Evolutionary conservation across 2,888 invertebrate species (phyloP), one percentile per base, ranked within the genome.

Genomic region (Metellina segmentata): DNA sequence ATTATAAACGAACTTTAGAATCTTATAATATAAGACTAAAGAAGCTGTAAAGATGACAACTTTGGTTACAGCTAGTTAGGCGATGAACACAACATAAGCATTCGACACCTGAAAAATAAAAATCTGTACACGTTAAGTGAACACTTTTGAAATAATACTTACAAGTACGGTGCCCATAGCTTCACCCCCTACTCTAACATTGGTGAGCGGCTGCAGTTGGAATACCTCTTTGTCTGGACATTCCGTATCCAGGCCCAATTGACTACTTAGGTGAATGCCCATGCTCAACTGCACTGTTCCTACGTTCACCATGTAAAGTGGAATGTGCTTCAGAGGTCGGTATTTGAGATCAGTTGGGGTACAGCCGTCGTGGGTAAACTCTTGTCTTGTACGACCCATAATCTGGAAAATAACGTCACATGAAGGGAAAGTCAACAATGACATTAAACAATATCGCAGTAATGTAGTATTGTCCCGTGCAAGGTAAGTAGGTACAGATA

Each of bases 161-260:
- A 93, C 92, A 9, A 93, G 69, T 6, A 93, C 89, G n/a, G 86
- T 93, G 19, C 92, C 93, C 11, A 91, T 52, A 16, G 93, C 93
- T 86, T 93, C 93, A 49, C 93, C 93, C 4, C 89, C 93, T 2
- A 93, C 81, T 20, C 92, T 72, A 13, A 93, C 91, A 16, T 74
- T 81, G 0, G 93, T 89, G 20, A 92, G 78, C 0, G 93, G 93
- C 52, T 78, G 34, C 48, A 93, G n/a, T 13, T 79, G 69, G 20
- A 89, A 93, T 6, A 78, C 74, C 1, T 90, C 89, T 71, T 72
- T 19, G 1, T 74, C 83, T 0, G 90, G 83, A 72, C 90, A 89
- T 19, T 34, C 48, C 2, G 89, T 90, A 71, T 89, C 87, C 16
- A 93, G 77, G 0, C 86, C 83, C 75, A 93, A 52, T 16, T 92